Evolutionary conservation across 2,797 vertebrate genomes (phyloP).

Genomic region (Lutjanus campechanus): DNA sequence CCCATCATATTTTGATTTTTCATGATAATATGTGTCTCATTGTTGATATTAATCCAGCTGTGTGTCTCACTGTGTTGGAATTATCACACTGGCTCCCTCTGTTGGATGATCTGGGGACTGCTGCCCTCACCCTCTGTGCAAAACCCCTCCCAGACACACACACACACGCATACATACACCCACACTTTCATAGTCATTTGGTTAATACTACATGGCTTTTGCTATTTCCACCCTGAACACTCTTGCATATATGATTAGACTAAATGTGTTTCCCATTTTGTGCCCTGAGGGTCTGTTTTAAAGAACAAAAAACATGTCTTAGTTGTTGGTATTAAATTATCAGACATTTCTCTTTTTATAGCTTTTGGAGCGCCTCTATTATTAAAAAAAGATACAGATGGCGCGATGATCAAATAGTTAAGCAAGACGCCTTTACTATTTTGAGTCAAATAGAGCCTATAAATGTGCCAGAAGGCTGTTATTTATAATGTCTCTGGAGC

Average conservation of each 20-base stretch:
- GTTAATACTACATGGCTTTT: conserved; percentile 31
- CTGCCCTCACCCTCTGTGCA: neutral
- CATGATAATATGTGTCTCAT: neutral
- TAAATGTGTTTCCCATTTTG: conserved; percentile 33
- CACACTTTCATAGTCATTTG: conserved; percentile 15
- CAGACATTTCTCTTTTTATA: neutral
- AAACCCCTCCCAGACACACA: neutral
- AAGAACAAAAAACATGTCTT: conserved; percentile 1
- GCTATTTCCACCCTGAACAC: conserved; percentile 33
- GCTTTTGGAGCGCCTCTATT: neutral
- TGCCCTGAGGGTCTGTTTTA: neutral
- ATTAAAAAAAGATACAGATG: conserved; percentile 11
- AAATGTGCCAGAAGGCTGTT: conserved; percentile 27
- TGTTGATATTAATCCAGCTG: neutral
- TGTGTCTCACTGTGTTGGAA: conserved; percentile 1
- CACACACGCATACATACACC: conserved; percentile 14
- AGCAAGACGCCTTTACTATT: conserved; percentile 1
- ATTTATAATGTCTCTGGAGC: conserved; percentile 11
- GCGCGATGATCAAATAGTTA: conserved; percentile 6
- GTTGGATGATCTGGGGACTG: conserved; percentile 34
- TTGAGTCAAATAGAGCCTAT: conserved; percentile 14
- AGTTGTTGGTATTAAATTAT: conserved; percentile 19
- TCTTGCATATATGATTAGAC: conserved; percentile 40
- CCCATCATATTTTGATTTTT: neutral
- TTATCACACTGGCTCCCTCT: conserved; percentile 55